Evolutionary conservation across 2,797 vertebrate genomes (phyloP), one percentile per base, ranked within the genome.

Genomic region (Acanthopagrus latus): DNA sequence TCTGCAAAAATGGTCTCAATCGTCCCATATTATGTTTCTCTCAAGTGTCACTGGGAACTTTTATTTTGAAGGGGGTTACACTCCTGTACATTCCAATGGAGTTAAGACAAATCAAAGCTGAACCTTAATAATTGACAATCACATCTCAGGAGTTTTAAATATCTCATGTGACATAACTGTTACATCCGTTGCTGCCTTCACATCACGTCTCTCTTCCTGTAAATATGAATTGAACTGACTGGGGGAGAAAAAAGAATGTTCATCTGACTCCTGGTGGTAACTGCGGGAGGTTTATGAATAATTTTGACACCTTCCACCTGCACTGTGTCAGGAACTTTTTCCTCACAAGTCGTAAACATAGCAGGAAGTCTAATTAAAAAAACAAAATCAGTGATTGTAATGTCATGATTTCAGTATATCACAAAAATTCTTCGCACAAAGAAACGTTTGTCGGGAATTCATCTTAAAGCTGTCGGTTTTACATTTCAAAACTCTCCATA

Each of bases 401-500:
- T 21, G 3, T 46, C 25, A 58, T 18, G 17, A 44, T 20, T 57
- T 57, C 25, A 38, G 33, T 38, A 38, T n/a, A 2, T 7, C 18
- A 14, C 54, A 27, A 51, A 51, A 46, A 50, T 27, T 18, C 21
- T 59, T 55, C 18, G 74, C 63, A 66, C 38, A 23, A 65, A 66
- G n/a, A 57, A 43, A 13, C 46, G 20, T 63, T 52, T 67, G 55
- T n/a, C 7, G 21, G 5, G 46, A 64, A 62, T 81, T 41, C 46
- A 63, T 81, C 55, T 71, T 48, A 46, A 59, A 74, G 25, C 51
- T 68, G 54, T 77, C 64, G 66, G 21, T 76, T 80, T 43, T 50
- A 76, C 87, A 50, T 80, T 89, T 78, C 63, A 64, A 81, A 67
- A 80, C 66, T 75, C 80, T 55, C 67, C 56, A 21, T 63, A 72